phyloP scores from a whole-genome alignment of 2,113 vertebrate genomes.

The Strix uralensis region DNA sequence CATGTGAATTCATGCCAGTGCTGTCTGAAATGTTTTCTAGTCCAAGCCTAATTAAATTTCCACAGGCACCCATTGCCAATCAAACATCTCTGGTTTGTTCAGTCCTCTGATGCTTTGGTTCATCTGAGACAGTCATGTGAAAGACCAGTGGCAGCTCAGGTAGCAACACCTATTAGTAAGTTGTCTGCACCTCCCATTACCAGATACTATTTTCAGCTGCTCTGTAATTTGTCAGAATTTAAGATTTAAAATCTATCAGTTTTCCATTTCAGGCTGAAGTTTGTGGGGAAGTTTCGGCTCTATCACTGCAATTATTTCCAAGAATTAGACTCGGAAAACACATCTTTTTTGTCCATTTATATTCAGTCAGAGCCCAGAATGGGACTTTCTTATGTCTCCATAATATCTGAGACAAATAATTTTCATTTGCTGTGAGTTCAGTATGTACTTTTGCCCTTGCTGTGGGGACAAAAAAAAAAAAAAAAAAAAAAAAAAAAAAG shows the following conservation, averaged over 20 bases:
- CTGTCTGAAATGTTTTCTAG: not conserved
- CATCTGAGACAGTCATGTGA: fast-evolving
- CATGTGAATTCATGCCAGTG: not conserved
- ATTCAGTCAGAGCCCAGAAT: not conserved
- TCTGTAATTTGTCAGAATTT: not conserved
- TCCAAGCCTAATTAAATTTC: not conserved
- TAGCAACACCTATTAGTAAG: not conserved
- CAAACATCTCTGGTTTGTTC: not conserved
- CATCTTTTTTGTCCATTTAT: not conserved
- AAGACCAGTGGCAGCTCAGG: not conserved
- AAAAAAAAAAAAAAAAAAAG: too few relatives aligned
- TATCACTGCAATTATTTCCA: not conserved
- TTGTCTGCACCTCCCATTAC: not conserved
- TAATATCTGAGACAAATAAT: not conserved
- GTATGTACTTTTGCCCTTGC: not conserved
- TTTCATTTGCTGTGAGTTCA: not conserved
- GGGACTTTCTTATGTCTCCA: not conserved
- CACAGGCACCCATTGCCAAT: not conserved
- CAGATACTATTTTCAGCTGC: not conserved
- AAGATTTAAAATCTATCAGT: not conserved
- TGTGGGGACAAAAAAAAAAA: not conserved
- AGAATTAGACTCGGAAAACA: not conserved
- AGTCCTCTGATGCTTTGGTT: not conserved
- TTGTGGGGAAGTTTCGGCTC: not conserved
- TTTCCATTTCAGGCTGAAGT: not conserved